Base-by-base conservation (phyloP, 2,797 vertebrate genomes). In the Myripristis jacobus region DNA sequence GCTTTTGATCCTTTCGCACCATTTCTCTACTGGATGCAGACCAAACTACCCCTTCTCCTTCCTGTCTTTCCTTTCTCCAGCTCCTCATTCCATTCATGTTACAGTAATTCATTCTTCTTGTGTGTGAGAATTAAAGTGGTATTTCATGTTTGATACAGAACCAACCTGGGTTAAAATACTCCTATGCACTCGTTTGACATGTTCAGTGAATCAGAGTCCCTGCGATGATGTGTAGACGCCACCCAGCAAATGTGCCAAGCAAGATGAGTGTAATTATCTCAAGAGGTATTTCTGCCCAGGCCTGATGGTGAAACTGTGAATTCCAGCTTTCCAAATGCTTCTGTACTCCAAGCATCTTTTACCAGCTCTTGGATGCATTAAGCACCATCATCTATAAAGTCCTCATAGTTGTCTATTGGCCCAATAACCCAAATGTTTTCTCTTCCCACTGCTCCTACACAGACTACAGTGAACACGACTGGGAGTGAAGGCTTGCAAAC, bases 391-490 rank as follows among this genome's bases (percentile, higher is more conserved):
- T 66, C 70, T 79, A 75, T 67, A 78, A 56, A 75, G 83, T 82
- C 75, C 70, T 86, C 73, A 43, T 79, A 78, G 83, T 69, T 84
- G 73, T 88, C 73, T 78, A 80, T 82, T 72, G 76, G 78, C 78
- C 74, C 64, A 87, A 87, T 92, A 92, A 93, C 88, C 60, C 84
- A 69, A 80, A 78, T 92, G 81, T 92, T 89, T 91, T 91, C 88
- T 88, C 77, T 90, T 86, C 85, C 83, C 87, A 84, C 88, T 91
- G 88, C 87, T 82, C 79, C 84, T 52, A 91, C 89, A 83, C 89
- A 91, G 92, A 92, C 75, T 68, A 86, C 89, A 91, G 83, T 90
- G 91, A 93, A 91, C 84, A 56, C 25, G 88, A 85, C 90, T 82
- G 90, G 89, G 82, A 87, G 84, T 82, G 90, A 89, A 84, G 86